A percentile compares a stretch with the other conserved stretches of the same genome.
Evolutionary conservation across 2,888 invertebrate species (phyloP).

Genomic region (Philaethria dido): DNA sequence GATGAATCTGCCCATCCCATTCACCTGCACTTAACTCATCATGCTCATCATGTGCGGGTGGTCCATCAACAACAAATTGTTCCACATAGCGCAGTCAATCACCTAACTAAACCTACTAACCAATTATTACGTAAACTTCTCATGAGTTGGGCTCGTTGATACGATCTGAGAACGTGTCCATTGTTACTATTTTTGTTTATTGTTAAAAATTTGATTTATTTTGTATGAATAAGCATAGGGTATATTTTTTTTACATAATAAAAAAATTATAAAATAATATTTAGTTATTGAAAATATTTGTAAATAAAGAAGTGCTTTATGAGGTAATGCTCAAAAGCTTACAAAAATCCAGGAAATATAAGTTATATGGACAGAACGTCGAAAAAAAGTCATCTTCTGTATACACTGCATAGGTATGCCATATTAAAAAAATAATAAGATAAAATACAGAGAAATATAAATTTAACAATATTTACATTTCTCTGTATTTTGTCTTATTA

Average conservation of each 20-base stretch:
- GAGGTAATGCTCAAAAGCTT: too few species aligned
- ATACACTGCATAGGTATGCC: too few species aligned
- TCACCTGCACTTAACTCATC: slow-evolving; percentile 25
- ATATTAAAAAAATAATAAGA: too few species aligned
- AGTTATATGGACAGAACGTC: too few species aligned
- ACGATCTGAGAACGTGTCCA: slow-evolving; percentile 31
- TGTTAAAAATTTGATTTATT: background rate
- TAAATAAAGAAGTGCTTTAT: too few species aligned
- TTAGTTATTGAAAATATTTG: too few species aligned
- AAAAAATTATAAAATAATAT: background rate
- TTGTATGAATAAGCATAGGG: background rate
- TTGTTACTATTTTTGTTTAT: slow-evolving; percentile 10
- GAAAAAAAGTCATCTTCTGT: too few species aligned
- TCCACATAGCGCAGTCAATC: slow-evolving; percentile 64
- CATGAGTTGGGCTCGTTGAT: slow-evolving; percentile 32
- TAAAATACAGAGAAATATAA: too few species aligned
- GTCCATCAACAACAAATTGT: slow-evolving; percentile 45
- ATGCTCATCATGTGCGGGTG: slow-evolving; percentile 29
- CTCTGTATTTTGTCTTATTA: too few species aligned
- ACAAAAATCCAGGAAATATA: too few species aligned
- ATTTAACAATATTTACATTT: too few species aligned
- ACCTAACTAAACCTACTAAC: slow-evolving; percentile 51
- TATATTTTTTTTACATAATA: background rate
- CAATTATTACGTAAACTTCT: slow-evolving; percentile 69
- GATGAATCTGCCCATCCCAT: slow-evolving; percentile 23